phyloP scores from a whole-genome alignment of 2,888 invertebrate genomes.

The Oscheius sp. region DNA sequence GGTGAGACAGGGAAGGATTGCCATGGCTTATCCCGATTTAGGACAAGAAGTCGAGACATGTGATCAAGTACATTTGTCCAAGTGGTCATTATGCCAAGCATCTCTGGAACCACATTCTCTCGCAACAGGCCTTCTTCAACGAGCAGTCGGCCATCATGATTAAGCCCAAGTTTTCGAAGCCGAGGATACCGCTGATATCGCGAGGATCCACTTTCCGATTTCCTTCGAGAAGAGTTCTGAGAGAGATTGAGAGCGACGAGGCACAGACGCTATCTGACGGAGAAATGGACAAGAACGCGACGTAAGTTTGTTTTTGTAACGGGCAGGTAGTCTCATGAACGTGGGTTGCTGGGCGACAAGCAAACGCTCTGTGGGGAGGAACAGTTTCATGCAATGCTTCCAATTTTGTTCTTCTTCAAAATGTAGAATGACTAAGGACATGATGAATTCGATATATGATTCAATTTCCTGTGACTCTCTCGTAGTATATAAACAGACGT shows the following conservation, averaged over 20 bases:
- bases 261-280: constrained; percentile 14
- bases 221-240: constrained; percentile 63
- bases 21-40: constrained; percentile 2
- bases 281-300: neutral
- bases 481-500: neutral
- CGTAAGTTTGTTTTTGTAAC: neutral
- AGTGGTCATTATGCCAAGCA: constrained; percentile 91
- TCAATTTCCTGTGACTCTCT: neutral
- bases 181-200: constrained; percentile 62
- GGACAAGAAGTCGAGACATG: constrained; percentile 64
- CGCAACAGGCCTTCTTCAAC: constrained; percentile 97
- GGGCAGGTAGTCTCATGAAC: neutral
- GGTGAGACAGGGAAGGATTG: neutral
- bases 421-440: neutral
- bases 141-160: constrained; percentile 55
- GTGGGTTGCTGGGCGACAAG: neutral
- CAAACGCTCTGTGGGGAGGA: neutral
- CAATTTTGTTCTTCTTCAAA: neutral
- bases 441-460: neutral
- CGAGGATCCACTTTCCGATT: constrained; percentile 71
- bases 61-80: constrained; percentile 92
- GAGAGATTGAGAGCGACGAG: constrained; percentile 59
- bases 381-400: neutral
- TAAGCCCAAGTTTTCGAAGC: constrained; percentile 68
- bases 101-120: constrained; percentile 96